Evolutionary conservation across 2,888 invertebrate species (phyloP).

Genomic region (Ephialtes manifestator): DNA sequence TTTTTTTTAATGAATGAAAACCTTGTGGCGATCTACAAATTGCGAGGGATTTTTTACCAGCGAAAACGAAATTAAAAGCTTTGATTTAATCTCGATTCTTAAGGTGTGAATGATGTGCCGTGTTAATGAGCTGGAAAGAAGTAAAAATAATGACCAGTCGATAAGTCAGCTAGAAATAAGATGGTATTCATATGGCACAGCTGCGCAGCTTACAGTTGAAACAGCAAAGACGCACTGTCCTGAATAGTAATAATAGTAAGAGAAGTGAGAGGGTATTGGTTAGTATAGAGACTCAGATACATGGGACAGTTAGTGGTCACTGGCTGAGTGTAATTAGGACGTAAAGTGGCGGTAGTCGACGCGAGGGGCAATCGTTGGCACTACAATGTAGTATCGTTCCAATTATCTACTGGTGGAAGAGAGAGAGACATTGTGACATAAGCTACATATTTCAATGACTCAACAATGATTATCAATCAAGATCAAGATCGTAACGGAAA

Average conservation of each 20-base stretch:
- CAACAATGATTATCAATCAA: neutral
- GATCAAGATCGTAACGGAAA: neutral
- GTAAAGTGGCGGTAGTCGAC: neutral
- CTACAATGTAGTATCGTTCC: neutral
- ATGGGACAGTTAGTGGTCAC: constrained; percentile 7
- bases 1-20: no score
- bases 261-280: neutral
- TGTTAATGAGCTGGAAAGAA: neutral
- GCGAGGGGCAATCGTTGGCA: constrained; percentile 21
- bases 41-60: no score
- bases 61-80: no score
- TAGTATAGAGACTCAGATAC: neutral
- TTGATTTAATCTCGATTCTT: no score
- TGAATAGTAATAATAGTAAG: neutral
- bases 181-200: neutral
- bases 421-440: neutral
- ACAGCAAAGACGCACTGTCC: neutral
- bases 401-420: neutral
- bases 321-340: constrained; percentile 24
- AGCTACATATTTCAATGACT: neutral
- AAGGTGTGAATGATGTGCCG: neutral
- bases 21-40: no score
- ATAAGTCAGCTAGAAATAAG: neutral
- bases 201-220: neutral
- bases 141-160: neutral